Evolutionary conservation across 2,888 invertebrate species (phyloP), one percentile per base, ranked within the genome.

Genomic region (Ophraella communa): DNA sequence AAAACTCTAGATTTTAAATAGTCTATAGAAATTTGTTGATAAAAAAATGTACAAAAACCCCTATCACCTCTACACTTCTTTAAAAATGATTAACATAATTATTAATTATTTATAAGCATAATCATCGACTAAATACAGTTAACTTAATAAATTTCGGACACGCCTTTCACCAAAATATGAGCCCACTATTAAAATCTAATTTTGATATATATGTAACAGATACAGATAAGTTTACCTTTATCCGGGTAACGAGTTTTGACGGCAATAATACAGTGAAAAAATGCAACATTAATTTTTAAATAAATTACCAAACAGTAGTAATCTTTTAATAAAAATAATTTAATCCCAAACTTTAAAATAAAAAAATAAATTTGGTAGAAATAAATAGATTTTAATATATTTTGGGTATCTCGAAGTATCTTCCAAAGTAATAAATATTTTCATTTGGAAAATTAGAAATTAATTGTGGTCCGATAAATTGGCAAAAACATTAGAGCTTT

Each of bases 161-260:
- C 62, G 39, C 62, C 62, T 55, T 49, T 55, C 30, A 35, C 55
- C 55, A 55, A 62, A 62, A 51, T 18, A 18, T 11, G 14, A 56
- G 35, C 62, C 62, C 62, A 62, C 62, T 21, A 33, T 45, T 18
- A 20, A 33, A 55, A 55, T 51, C 49, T 49, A 62, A 66, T 52
- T 63, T 51, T 55, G 58, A 62, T 66, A 30, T 10, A 63, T 61
- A 51, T 63, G 45, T 62, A 64, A 49, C 63, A 66, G 56, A 66
- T 11, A 59, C 24, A 52, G 35, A 30, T 57, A 45, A 52, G 53
- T 52, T 58, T 47, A 57, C 47, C 60, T 61, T 62, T 55, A 49
- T 59, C 55, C 45, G 23, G 30, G 24, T 58, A 60, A 66, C 45
- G 35, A 51, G 59, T 54, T 66, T 55, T 54, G 55, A 55, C 51